A percentile compares a stretch with the other conserved stretches of the same genome.
These are phyloP conservation scores for Aegithalos caudatus DNA, from an alignment of 2,113 vertebrate species.

Conservation along the genomic window DNA sequence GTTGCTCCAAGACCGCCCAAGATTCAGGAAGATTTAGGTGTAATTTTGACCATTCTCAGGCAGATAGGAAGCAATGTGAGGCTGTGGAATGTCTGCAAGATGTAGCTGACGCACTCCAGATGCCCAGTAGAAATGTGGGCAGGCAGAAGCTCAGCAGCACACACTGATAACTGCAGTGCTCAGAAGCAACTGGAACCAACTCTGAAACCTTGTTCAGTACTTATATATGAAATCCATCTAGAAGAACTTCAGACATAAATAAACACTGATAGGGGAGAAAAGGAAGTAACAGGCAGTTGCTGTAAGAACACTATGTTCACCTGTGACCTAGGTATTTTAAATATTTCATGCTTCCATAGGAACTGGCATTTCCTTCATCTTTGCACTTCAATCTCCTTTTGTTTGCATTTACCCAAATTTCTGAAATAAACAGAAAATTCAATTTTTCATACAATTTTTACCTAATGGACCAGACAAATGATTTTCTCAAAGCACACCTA, in stretches of 20 bases:
- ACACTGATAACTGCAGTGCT: background rate
- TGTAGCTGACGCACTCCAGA: background rate
- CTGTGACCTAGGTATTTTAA: background rate
- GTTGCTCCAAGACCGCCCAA: too few species aligned
- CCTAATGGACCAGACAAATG: background rate
- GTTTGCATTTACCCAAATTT: background rate
- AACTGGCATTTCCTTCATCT: background rate
- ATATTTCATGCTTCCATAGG: background rate
- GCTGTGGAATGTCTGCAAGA: background rate
- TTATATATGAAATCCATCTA: background rate
- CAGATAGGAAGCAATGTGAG: background rate
- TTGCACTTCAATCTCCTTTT: background rate
- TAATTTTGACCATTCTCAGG: background rate
- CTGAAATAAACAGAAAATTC: background rate
- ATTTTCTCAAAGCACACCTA: background rate
- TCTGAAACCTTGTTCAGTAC: background rate
- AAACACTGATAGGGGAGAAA: background rate
- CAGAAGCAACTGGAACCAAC: background rate
- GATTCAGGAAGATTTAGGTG: background rate
- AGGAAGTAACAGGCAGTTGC: background rate
- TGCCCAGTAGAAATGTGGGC: too few species aligned
- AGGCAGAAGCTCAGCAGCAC: background rate
- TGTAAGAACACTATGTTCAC: rapidly evolving
- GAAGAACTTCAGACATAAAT: background rate
- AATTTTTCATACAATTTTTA: background rate